phyloP scores from a whole-genome alignment of 2,113 vertebrate species.

The Galbula dea region DNA sequence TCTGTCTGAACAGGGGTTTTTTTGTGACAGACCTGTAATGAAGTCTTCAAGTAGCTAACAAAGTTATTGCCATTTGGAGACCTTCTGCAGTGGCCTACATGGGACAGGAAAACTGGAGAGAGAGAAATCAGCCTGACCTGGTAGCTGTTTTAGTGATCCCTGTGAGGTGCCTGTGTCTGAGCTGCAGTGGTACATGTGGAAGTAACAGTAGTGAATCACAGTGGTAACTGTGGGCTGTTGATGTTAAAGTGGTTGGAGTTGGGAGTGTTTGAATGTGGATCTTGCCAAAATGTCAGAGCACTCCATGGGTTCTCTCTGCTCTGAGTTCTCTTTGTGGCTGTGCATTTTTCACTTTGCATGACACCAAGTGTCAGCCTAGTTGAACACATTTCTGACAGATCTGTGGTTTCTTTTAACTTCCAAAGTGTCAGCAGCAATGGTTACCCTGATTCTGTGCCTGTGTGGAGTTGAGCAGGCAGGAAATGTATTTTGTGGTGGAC shows the following conservation, averaged over 20 bases:
- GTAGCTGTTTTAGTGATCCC: not conserved
- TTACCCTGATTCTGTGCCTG: not conserved
- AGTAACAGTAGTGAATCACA: not conserved
- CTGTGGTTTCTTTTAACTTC: not conserved
- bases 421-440: not conserved
- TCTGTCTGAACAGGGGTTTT: not conserved
- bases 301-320: not conserved
- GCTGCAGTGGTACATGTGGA: not conserved
- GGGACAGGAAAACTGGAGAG: not conserved
- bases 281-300: not conserved
- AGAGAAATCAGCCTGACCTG: not conserved
- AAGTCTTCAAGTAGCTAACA: not conserved
- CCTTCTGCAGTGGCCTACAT: fast-evolving
- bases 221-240: not conserved
- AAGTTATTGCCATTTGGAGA: not conserved
- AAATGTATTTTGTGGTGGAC: not conserved
- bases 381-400: not conserved
- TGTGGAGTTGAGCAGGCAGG: not conserved
- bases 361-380: not conserved
- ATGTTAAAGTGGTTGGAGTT: not conserved
- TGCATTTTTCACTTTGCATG: not conserved
- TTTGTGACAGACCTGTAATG: not conserved
- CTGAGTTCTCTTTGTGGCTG: not conserved
- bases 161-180: not conserved
- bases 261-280: not conserved